phyloP scores from a whole-genome alignment of 2,888 invertebrate genomes.

The Camponotus fellah region DNA sequence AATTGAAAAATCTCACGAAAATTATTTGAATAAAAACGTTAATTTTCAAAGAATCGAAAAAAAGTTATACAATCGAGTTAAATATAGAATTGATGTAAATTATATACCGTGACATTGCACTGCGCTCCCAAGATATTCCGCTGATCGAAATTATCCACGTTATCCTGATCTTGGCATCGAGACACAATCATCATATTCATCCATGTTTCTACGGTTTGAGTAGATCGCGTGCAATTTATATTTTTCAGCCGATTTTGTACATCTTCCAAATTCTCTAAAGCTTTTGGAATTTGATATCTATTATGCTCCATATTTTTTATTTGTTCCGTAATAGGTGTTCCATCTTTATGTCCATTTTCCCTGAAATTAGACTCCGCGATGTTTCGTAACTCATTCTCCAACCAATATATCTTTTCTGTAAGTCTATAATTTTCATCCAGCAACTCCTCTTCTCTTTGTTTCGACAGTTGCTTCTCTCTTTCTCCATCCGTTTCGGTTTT shows the following conservation, averaged over 20 bases:
- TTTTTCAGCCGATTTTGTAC: not conserved
- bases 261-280: not conserved
- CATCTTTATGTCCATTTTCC: slow-evolving; percentile 22
- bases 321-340: not conserved
- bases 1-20: not conserved
- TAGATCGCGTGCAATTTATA: slow-evolving; percentile 31
- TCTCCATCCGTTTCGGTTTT: slow-evolving; percentile 67
- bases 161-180: slow-evolving; percentile 7
- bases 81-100: not conserved
- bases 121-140: not conserved
- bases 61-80: not conserved
- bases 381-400: slow-evolving; percentile 76
- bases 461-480: slow-evolving; percentile 70
- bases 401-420: slow-evolving; percentile 76
- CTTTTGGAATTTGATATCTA: not conserved
- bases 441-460: slow-evolving; percentile 79
- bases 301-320: not conserved
- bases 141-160: not conserved
- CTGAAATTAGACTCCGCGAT: slow-evolving; percentile 18
- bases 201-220: slow-evolving; percentile 37
- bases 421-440: slow-evolving; percentile 80
- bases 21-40: not conserved
- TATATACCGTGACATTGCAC: slow-evolving; percentile 35
- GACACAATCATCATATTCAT: not conserved
- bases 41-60: not conserved